Evolutionary conservation across 2,797 vertebrate species (phyloP).

Genomic region (Malacoraja senta): DNA sequence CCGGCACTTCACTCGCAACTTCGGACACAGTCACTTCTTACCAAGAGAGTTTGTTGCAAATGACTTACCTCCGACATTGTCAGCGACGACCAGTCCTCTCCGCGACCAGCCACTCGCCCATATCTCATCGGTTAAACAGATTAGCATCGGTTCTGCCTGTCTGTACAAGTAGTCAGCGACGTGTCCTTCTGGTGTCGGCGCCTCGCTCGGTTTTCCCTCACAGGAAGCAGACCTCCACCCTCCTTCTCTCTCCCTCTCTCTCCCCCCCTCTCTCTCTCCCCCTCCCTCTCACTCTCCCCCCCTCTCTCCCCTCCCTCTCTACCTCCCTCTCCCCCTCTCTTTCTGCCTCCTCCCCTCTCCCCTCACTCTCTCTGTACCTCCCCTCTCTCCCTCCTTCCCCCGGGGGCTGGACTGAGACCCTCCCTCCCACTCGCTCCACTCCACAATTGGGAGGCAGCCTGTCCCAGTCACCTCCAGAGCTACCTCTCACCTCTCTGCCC

Average conservation of each 20-base stretch:
- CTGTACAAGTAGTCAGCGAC: conserved; percentile 17
- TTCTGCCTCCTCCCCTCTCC: no score
- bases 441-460: conserved; percentile 60
- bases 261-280: no score
- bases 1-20: neutral
- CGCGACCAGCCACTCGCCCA: conserved; percentile 72
- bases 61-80: conserved; percentile 84
- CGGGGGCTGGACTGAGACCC: conserved; percentile 80
- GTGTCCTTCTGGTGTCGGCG: conserved; percentile 55
- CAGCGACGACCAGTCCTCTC: conserved; percentile 69
- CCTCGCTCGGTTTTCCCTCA: conserved; percentile 63
- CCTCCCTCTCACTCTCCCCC: no score
- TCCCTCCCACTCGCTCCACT: conserved; percentile 69
- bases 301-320: no score
- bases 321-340: no score
- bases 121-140: conserved; percentile 52
- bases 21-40: neutral
- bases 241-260: no score
- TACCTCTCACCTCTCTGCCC: conserved; percentile 62
- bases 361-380: no score
- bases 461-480: conserved; percentile 75
- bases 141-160: conserved; percentile 9
- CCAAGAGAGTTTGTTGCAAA: neutral
- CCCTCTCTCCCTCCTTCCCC: conserved; percentile 39
- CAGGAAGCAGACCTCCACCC: no score